Percentiles rank a stretch among this genome's conserved stretches.
Conservation (phyloP, 2,888 invertebrate genomes). For the Anagyrus pseudococci region DNA sequence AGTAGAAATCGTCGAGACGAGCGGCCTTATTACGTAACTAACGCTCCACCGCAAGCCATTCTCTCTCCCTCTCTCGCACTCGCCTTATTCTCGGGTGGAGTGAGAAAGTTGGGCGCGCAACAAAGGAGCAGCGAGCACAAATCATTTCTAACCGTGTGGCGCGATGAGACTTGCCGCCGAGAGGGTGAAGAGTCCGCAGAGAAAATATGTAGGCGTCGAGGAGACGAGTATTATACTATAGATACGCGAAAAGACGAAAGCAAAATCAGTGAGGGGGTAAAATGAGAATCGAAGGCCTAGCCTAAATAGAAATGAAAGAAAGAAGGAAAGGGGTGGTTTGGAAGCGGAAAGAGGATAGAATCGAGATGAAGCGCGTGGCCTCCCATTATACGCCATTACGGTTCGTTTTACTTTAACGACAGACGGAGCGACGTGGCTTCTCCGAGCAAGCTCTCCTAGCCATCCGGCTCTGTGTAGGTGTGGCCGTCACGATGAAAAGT, state of each 20-base stretch:
- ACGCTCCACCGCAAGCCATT: slow-evolving; percentile 1
- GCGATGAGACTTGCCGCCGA: not conserved
- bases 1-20: no score
- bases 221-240: no score
- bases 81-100: no score
- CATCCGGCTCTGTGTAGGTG: slow-evolving; percentile 48
- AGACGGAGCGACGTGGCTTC: slow-evolving; percentile 42
- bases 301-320: no score
- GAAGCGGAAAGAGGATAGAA: no score
- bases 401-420: slow-evolving; percentile 53
- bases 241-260: no score
- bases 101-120: slow-evolving; percentile 3
- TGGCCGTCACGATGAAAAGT: slow-evolving; percentile 57
- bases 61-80: not conserved
- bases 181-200: slow-evolving; percentile 11
- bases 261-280: no score
- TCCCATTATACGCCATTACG: slow-evolving; percentile 54
- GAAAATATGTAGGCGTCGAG: not conserved
- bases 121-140: slow-evolving; percentile 9
- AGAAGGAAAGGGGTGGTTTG: slow-evolving; percentile 23
- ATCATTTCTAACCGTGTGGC: slow-evolving; percentile 16
- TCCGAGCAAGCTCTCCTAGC: not conserved
- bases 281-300: no score
- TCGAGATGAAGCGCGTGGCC: slow-evolving; percentile 34
- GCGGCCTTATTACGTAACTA: no score